Evolutionary conservation across 2,113 vertebrate species (phyloP).

Genomic region (Ctenodactylus gundi): DNA sequence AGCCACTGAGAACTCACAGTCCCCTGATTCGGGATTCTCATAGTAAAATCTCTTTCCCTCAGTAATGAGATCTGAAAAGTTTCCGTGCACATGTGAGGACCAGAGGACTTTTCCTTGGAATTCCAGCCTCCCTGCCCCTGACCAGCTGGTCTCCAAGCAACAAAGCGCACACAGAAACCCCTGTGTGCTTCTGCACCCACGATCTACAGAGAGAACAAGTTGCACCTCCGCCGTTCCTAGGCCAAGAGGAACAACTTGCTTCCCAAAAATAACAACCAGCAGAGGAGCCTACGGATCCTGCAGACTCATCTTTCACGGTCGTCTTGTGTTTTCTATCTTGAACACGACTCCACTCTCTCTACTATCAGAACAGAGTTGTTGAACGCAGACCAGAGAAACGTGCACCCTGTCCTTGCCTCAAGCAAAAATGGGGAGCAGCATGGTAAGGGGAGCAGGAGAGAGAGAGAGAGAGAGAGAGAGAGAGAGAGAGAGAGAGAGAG

Average conservation of each 20-base stretch:
- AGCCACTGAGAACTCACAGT: fast-evolving
- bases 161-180: fast-evolving
- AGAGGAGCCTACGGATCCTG: neutral
- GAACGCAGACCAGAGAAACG: slow-evolving; percentile 39
- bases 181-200: fast-evolving
- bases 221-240: too few species aligned
- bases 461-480: slow-evolving; percentile 53
- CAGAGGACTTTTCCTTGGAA: neutral
- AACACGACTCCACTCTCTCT: neutral
- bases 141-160: neutral
- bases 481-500: slow-evolving; percentile 54
- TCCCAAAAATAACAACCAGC: neutral
- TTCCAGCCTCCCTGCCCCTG: neutral
- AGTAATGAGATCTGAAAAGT: fast-evolving
- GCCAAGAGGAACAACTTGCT: neutral
- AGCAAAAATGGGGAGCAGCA: slow-evolving; percentile 40
- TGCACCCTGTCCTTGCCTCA: slow-evolving; percentile 17
- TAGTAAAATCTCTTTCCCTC: neutral
- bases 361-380: neutral
- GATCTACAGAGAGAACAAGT: neutral
- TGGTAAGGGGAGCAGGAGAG: slow-evolving; percentile 45
- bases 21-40: fast-evolving
- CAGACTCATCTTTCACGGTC: neutral
- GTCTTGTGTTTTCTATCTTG: neutral
- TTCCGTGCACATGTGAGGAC: too few species aligned